A percentile compares a stretch with the other conserved stretches of the same genome.
These are phyloP conservation scores for Drymodes brunneopygia DNA, from an alignment of 2,113 vertebrate species.

Conservation along the genomic window DNA sequence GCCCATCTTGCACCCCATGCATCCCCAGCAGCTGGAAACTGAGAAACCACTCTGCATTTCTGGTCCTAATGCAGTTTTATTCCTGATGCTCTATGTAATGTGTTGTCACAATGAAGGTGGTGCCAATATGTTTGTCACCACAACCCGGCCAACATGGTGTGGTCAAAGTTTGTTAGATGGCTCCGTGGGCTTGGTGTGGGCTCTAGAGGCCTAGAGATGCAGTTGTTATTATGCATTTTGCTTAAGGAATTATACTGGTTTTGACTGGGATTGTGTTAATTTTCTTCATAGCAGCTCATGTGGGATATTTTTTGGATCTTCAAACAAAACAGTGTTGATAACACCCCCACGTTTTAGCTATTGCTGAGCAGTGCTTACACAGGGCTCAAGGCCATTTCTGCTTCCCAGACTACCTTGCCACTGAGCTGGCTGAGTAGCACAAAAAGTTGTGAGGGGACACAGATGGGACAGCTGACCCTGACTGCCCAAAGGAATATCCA, in stretches of 20 bases:
- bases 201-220: not conserved
- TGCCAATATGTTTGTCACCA: not conserved
- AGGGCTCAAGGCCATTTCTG: not conserved
- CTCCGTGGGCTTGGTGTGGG: not conserved
- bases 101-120: not conserved
- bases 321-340: not conserved
- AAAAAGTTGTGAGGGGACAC: not conserved
- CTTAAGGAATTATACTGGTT: not conserved
- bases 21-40: not conserved
- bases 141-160: not conserved
- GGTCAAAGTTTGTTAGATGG: not conserved
- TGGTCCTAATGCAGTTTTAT: not conserved
- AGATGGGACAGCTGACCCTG: not conserved
- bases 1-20: accelerated
- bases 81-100: not conserved
- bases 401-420: not conserved
- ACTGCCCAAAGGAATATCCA: not conserved
- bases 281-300: not conserved
- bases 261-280: not conserved
- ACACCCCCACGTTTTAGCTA: not conserved
- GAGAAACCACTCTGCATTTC: not conserved
- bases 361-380: not conserved
- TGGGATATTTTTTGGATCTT: not conserved
- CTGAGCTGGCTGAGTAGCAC: accelerated
- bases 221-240: not conserved